Base-by-base conservation (phyloP, 2,888 invertebrate genomes). In the Limnephilus rhombicus region DNA sequence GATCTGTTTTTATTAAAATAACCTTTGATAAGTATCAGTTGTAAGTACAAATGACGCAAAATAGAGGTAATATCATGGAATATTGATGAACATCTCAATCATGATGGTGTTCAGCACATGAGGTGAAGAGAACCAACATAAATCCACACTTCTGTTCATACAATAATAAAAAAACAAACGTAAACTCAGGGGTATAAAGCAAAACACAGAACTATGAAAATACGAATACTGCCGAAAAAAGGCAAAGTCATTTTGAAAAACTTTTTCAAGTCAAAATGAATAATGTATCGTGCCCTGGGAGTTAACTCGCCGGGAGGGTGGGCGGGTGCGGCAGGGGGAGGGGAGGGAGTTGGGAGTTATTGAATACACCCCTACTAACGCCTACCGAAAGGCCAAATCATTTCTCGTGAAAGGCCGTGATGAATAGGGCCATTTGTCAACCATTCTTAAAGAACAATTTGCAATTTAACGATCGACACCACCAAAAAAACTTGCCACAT, bases 191-290 rank as follows among this genome's bases (percentile, higher is more conserved):
- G 68, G 68, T 90, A 90, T 85, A 90, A 92, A 92, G 92, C 93
- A 90, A 93, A 92, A 92, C 90, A 92, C 90, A 92, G 90, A 87
- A 90, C 90, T 89, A 92, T 85, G 91, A 93, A 93, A 93, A 93
- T 91, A 92, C 91, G 90, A 93, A 93, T 88, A 92, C 92, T 90
- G 91, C 82, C 90, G 91, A 87, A 92, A 93, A 93, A 92, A 90
- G 91, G 93, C 92, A 86, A 89, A 93, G 92, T 93, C 93, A 93
- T 93, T 93, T 92, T 91, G 88, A 91, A 92, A 93, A 93, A 93
- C 41, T 92, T 93, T 93, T 93, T 91, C 93, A 91, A 93, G 92
- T 92, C 92, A 92, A 92, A 92, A 93, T 93, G 92, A 92, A 93
- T 93, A 92, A 93, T 93, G 92, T 93, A 93, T 93, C 90, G 92